Evolutionary conservation across 2,797 vertebrate species (phyloP), one percentile per base, ranked within the genome.

Genomic region (Picus viridis): DNA sequence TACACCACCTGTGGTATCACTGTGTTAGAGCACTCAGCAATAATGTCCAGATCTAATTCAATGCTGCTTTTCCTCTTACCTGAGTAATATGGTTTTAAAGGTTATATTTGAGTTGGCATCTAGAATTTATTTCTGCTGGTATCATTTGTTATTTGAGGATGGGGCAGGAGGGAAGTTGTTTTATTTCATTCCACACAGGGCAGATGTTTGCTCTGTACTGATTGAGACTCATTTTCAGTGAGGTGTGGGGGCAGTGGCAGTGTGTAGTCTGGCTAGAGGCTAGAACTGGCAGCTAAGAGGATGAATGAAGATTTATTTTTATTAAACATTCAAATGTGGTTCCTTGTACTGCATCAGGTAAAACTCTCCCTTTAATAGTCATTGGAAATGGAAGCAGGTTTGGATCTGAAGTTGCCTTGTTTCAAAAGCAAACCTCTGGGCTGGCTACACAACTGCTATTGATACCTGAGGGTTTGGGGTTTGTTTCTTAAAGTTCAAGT

Each of bases 401-500:
- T 86, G 49, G 80, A 30, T 57, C 92, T 84, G 26, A 65, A 79
- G 26, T 56, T 79, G 59, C 56, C 12, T 71, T 3, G 2, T 62
- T 85, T 82, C 56, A 83, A 24, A 88, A 68, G 34, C 59, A 61
- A 86, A 68, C 67, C 58, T 89, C 58, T 89, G n/a, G 59, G 65
- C 23, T 73, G 56, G 15, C 69, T 82, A 27, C 30, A 34, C 5
- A 83, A 29, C n/a, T 80, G 29, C 58, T 61, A 4, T 86, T 89
- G 67, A 59, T 1, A 6, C 26, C 20, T 67, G 47, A 83, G 58
- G 65, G 77, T 83, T 83, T 64, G 24, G 75, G 36, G 8, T 72
- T 94, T 78, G 22, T 89, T 94, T 92, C 41, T 72, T 84, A 68
- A 59, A 71, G 47, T 56, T 83, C 39, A 39, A 62, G n/a, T 69